Evolutionary conservation across 2,113 vertebrate species (phyloP), one percentile per base, ranked within the genome.

Genomic region (Mustelus asterias): DNA sequence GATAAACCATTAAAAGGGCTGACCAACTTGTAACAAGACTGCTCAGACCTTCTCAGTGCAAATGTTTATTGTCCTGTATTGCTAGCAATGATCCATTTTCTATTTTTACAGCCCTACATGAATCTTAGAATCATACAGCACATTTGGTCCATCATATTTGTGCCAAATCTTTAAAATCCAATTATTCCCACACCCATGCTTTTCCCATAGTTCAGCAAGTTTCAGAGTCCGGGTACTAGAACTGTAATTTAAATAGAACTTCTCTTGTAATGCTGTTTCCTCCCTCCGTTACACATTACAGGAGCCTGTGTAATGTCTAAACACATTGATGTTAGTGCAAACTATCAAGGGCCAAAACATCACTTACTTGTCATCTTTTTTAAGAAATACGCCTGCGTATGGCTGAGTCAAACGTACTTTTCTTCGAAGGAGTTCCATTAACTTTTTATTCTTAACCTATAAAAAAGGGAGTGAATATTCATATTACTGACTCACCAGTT

Each of bases 331-430:
- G 80, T 83, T 83, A 41, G 80, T 41, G 18, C 80, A 83, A 83
- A 83, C 5, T n/a, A 83, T 41, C 37, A 44, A 86, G 37, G 37
- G 6, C 95, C 24, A 22, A 96, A 65, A 63, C 22, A 76, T 94
- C 0, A 97, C 98, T 98, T 97, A 99, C 99, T 96, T 98, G 96
- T 99, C 99, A 95, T 99, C 99, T 96, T 97, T 99, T 97, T 99
- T 99, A 95, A 99, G 97, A 96, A 99, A 99, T 65, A 99, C 98
- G 0, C 99, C 99, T 3, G 99, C 99, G 1, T 99, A 99, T 0
- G 99, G 99, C 97, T 99, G 99, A 95, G 99, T 98, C 24, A 99
- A 98, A 26, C 99, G 98, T 8, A 99, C 99, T 96, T 99, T 99
- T 96, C 99, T 98, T 96, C 99, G 98, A 96, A 99, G 96, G 94